These are phyloP conservation scores for Oryzias woworae DNA, from an alignment of 2,113 vertebrate species.

Conservation along the genomic window DNA sequence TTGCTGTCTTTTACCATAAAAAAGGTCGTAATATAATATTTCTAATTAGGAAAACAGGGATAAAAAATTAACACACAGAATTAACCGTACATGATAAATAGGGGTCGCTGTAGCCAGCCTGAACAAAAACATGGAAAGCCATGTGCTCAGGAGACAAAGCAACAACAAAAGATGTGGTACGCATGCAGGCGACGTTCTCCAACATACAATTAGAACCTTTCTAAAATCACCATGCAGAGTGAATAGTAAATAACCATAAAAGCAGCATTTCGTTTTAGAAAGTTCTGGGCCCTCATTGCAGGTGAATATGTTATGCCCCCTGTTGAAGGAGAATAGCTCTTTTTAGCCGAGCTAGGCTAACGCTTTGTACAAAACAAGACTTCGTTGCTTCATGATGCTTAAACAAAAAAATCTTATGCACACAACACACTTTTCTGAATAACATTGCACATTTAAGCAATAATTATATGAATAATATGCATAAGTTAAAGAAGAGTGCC, in stretches of 20 bases:
- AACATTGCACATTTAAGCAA: too few species aligned
- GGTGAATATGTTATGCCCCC: constrained; percentile 24
- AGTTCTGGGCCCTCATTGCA: background rate
- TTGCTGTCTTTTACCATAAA: background rate
- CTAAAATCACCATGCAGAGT: background rate
- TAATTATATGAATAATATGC: background rate
- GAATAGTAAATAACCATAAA: background rate
- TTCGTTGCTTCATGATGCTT: constrained; percentile 1
- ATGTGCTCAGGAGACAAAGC: constrained; percentile 93
- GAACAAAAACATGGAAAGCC: constrained; percentile 82
- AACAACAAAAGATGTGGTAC: constrained; percentile 84
- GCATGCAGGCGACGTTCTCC: constrained; percentile 23
- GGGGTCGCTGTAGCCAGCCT: constrained; percentile 74
- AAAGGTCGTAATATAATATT: background rate
- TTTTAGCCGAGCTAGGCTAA: constrained; percentile 60
- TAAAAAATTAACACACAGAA: background rate
- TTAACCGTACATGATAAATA: constrained; percentile 27
- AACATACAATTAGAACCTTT: background rate
- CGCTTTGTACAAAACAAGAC: constrained; percentile 52
- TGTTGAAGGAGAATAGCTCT: constrained; percentile 52
- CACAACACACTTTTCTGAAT: too few species aligned
- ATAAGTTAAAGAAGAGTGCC: constrained; percentile 28
- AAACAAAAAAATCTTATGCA: too few species aligned
- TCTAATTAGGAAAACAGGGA: background rate
- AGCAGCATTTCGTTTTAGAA: background rate